Conservation (phyloP, 2,888 invertebrate genomes). For the Amblyjoppa proteus region DNA sequence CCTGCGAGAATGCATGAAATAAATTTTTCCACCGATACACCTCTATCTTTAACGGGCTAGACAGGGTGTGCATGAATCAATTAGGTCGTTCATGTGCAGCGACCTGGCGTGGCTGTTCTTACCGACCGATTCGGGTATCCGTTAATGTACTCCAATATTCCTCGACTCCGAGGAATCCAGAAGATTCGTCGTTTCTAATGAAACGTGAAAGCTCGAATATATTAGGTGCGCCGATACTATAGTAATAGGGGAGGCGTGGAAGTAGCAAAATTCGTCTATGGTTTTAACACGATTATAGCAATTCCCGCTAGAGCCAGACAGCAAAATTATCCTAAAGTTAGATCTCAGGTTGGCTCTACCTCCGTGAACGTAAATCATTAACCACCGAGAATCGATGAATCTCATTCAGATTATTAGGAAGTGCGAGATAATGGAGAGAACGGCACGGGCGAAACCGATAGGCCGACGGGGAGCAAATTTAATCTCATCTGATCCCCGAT, state of each 20-base stretch:
- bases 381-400: constrained; percentile 44
- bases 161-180: constrained; percentile 28
- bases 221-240: constrained; percentile 12
- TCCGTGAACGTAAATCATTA: constrained; percentile 61
- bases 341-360: constrained; percentile 13
- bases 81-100: constrained; percentile 48
- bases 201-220: background rate
- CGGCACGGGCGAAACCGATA: constrained; percentile 22
- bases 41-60: constrained; percentile 6
- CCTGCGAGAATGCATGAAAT: background rate
- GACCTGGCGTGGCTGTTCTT: constrained; percentile 28
- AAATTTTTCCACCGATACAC: background rate
- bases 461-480: constrained; percentile 62
- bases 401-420: constrained; percentile 59
- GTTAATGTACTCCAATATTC: background rate
- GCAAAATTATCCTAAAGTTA: constrained; percentile 64
- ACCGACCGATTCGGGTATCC: constrained; percentile 3
- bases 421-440: constrained; percentile 28
- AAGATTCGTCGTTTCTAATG: constrained; percentile 9
- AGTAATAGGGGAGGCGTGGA: constrained; percentile 19
- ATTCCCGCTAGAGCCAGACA: constrained; percentile 55
- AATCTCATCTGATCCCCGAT: constrained; percentile 45
- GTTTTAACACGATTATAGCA: constrained; percentile 55
- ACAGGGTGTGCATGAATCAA: constrained; percentile 36
- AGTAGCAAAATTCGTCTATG: constrained; percentile 45